Conservation (phyloP, 2,888 invertebrate species). For the Mantis religiosa region DNA sequence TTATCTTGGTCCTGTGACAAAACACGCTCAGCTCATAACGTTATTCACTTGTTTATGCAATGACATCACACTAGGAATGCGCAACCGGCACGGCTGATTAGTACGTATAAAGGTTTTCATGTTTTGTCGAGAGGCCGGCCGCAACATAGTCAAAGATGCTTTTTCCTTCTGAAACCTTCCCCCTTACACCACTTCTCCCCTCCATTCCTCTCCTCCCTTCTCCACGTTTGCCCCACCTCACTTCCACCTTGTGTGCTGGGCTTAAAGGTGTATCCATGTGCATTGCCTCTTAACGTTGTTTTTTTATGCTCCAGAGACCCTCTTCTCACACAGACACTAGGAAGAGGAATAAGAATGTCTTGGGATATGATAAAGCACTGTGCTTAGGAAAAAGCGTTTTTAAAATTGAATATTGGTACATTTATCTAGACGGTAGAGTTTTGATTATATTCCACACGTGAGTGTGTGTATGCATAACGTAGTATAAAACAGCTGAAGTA, state of each 20-base stretch:
- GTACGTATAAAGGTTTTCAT: conserved; percentile 4
- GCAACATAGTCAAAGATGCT: conserved; percentile 8
- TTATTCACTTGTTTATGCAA: neutral
- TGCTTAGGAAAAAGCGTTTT: neutral
- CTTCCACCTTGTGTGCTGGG: neutral
- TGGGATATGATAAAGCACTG: neutral
- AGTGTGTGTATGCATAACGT: too few species aligned
- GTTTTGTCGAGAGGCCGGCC: conserved; percentile 6
- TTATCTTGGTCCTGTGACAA: neutral
- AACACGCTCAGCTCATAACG: neutral
- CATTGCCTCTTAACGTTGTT: neutral
- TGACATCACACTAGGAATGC: neutral
- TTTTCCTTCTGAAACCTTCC: conserved; percentile 10
- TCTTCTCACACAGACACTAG: neutral
- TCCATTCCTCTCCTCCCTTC: neutral
- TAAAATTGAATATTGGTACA: conserved; percentile 1
- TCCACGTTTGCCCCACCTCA: neutral
- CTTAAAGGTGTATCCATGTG: neutral
- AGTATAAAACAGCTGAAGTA: neutral
- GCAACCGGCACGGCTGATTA: conserved; percentile 6
- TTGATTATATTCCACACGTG: neutral
- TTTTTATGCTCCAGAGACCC: neutral
- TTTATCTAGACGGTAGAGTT: neutral
- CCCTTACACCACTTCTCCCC: neutral
- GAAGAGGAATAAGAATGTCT: neutral